Conservation (phyloP, 2,888 invertebrate species). For the Resseliella maxima region DNA sequence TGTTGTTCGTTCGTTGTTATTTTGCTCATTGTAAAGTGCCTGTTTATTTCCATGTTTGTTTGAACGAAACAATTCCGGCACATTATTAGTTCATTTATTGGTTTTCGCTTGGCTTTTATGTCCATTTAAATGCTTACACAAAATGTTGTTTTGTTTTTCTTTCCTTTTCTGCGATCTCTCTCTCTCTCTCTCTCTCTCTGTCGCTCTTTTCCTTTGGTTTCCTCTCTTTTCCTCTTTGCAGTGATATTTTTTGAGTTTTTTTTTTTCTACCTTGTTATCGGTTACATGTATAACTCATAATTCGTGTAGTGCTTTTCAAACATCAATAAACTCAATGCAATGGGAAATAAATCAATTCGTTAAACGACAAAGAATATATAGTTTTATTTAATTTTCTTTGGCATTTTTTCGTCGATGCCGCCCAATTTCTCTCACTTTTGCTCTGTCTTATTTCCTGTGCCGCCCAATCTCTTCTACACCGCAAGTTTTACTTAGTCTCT, state of each 20-base stretch:
- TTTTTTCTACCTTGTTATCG: slow-evolving; percentile 2
- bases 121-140: background rate
- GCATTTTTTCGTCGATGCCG: background rate
- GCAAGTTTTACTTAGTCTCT: too few relatives aligned
- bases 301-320: slow-evolving; percentile 34
- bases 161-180: background rate
- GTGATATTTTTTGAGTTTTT: background rate
- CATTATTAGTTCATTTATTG: slow-evolving; percentile 51
- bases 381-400: slow-evolving; percentile 21
- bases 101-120: slow-evolving; percentile 16
- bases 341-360: slow-evolving; percentile 36
- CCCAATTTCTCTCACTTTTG: background rate
- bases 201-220: too few relatives aligned
- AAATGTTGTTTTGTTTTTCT: background rate
- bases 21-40: slow-evolving; percentile 37
- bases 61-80: slow-evolving; percentile 38
- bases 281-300: background rate
- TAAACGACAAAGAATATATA: background rate
- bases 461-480: too few relatives aligned
- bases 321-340: background rate
- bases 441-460: background rate
- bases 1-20: background rate
- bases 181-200: too few relatives aligned
- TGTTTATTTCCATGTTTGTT: slow-evolving; percentile 37
- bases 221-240: too few relatives aligned